A percentile compares a stretch with the other conserved stretches of the same genome.
These are phyloP conservation scores for Coreoperca whiteheadi DNA, from an alignment of 2,113 vertebrate species.

Conservation along the genomic window DNA sequence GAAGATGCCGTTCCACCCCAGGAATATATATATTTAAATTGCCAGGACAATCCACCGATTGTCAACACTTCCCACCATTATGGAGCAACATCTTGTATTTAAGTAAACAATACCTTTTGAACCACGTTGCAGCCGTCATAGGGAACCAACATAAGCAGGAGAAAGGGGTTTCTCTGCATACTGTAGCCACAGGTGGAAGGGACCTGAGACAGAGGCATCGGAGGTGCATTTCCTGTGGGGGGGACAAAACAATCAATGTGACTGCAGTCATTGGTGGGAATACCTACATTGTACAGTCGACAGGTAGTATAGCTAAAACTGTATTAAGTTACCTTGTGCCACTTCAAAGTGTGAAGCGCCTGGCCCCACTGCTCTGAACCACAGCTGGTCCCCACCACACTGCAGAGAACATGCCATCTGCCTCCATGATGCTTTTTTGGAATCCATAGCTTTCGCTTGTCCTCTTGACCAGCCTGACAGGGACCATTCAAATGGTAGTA, in stretches of 20 bases:
- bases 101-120: slow-evolving; percentile 55
- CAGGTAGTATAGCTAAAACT: too few relatives aligned
- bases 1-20: background rate
- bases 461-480: slow-evolving; percentile 33
- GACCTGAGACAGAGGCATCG: slow-evolving; percentile 58
- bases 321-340: slow-evolving; percentile 47
- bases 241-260: background rate
- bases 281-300: background rate
- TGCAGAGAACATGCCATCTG: slow-evolving; percentile 39
- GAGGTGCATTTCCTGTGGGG: slow-evolving; percentile 20
- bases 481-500: background rate
- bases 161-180: slow-evolving; percentile 43
- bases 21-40: background rate
- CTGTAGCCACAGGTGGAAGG: slow-evolving; percentile 74
- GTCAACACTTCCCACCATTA: too few relatives aligned
- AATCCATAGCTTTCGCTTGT: rapidly evolving
- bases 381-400: slow-evolving; percentile 63
- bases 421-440: slow-evolving; percentile 26
- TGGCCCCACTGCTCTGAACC: slow-evolving; percentile 58
- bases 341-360: slow-evolving; percentile 40
- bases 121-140: slow-evolving; percentile 69
- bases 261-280: background rate
- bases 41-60: too few relatives aligned
- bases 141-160: slow-evolving; percentile 60
- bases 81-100: background rate